Conservation (phyloP, 1,140 invertebrate species). For the Teleogryllus occipitalis region DNA sequence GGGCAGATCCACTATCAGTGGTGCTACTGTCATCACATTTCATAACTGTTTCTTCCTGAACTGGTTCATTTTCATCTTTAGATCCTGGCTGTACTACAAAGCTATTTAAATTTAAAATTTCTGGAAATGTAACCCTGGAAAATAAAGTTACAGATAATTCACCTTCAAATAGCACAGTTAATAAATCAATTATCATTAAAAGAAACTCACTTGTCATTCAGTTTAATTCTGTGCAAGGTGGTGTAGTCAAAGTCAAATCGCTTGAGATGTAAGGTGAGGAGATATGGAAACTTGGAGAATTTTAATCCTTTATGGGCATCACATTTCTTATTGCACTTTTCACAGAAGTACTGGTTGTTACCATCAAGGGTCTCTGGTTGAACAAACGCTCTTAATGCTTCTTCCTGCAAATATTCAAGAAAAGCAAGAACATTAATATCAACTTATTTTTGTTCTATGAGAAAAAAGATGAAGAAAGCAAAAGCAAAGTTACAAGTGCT, state of each 20-base stretch:
- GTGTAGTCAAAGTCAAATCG: conserved; percentile 87
- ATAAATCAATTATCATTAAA: not conserved
- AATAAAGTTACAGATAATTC: not conserved
- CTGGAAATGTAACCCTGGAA: conserved; percentile 74
- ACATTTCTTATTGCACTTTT: conserved; percentile 80
- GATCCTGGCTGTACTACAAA: conserved; percentile 48
- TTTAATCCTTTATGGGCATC: conserved; percentile 88
- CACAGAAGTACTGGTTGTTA: conserved; percentile 85
- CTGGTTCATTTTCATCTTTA: conserved; percentile 34
- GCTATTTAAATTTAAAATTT: conserved; percentile 70
- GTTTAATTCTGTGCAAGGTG: conserved; percentile 77
- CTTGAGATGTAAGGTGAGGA: conserved; percentile 81
- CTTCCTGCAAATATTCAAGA: conserved; percentile 42
- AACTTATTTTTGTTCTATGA: too few relatives aligned
- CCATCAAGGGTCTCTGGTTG: conserved; percentile 78
- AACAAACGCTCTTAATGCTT: conserved; percentile 77
- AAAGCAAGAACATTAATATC: too few relatives aligned
- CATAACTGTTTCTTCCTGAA: conserved; percentile 36
- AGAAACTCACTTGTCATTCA: conserved; percentile 74
- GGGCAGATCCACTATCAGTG: conserved; percentile 57
- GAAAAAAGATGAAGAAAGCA: too few relatives aligned
- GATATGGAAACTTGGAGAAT: conserved; percentile 80
- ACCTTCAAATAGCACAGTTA: not conserved
- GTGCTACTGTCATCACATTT: conserved; percentile 58
- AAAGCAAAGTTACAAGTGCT: too few relatives aligned